Base-by-base conservation (phyloP, 2,888 invertebrate species). In the Sympetrum striolatum region DNA sequence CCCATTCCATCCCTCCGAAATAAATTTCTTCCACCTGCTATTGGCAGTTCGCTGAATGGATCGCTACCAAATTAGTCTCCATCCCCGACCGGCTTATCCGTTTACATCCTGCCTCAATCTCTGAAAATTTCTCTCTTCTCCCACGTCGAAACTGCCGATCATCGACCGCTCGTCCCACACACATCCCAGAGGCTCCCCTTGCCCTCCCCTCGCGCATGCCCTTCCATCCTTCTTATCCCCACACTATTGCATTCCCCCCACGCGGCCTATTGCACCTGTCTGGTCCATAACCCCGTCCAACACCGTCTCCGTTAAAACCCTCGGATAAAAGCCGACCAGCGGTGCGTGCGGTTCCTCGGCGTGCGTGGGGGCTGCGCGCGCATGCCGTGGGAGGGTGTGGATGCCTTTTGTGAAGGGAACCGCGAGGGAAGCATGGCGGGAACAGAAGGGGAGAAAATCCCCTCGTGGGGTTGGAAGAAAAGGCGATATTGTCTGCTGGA, bases 211-310 rank as follows among this genome's bases (percentile, higher is more conserved):
- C 44, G 53, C 25, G 31, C 31, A 82, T 58, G 53, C 82, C 58
- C 86, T 8, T 37, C 86, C n/a, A 15, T 8, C 60, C 86, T 15
- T 58, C 31, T 12, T n/a, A 73, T n/a, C 60, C 60, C 60, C 10
- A 25, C 10, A 25, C 73, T 31, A 53, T 14, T 73, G 25, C 73
- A 31, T 31, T 73, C 73, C 31, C 31, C n/a, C 73, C 31, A 53
- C 53, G 82, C 82, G 53, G 82, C 53, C 15, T 60, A 60, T 86
- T 86, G 86, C 86, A 86, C 86, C 86, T 86, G 86, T 37, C 86
- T 58, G 86, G 37, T 58, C 58, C 80, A 39, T 39, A n/a, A 37
- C 39, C 80, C 80, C 18, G n/a, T 37, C n/a, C 80, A 37, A 22
- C 60, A 18, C 39, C 60, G 22, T 25, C 82, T 53, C 82, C 31